Evolutionary conservation across 2,797 vertebrate species (phyloP).

Genomic region (Potorous gilbertii): DNA sequence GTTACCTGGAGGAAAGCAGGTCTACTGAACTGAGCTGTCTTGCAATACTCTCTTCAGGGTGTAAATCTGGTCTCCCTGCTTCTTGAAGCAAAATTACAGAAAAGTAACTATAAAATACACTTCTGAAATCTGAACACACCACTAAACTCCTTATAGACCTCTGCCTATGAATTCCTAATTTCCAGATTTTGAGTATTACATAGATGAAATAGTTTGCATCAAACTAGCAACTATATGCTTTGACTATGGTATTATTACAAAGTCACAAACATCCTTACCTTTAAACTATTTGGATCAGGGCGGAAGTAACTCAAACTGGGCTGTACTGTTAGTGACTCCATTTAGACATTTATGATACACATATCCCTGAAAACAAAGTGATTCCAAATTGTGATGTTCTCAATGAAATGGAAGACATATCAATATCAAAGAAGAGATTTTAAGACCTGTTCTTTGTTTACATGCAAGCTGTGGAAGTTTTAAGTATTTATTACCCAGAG

Average conservation of each 20-base stretch:
- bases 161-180: not conserved
- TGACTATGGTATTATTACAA: slow-evolving; percentile 29
- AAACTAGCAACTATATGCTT: slow-evolving; percentile 24
- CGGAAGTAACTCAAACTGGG: not conserved
- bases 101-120: not conserved
- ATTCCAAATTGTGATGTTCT: not conserved
- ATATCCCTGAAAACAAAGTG: slow-evolving; percentile 27
- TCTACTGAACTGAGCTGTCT: not conserved
- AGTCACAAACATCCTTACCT: slow-evolving; percentile 39
- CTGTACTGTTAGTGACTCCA: not conserved
- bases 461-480: slow-evolving; percentile 62
- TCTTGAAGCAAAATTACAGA: not conserved
- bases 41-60: not conserved
- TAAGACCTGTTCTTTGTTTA: slow-evolving; percentile 70
- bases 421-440: slow-evolving; percentile 62
- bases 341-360: slow-evolving; percentile 13
- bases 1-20: not conserved
- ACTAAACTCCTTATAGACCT: not conserved
- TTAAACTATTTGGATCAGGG: slow-evolving; percentile 5
- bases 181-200: slow-evolving; percentile 25
- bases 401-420: slow-evolving; percentile 20
- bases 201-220: not conserved
- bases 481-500: slow-evolving; percentile 70
- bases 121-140: not conserved
- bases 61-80: not conserved